Base-by-base conservation (phyloP, 2,888 invertebrate genomes). In the Acleris emargana region DNA sequence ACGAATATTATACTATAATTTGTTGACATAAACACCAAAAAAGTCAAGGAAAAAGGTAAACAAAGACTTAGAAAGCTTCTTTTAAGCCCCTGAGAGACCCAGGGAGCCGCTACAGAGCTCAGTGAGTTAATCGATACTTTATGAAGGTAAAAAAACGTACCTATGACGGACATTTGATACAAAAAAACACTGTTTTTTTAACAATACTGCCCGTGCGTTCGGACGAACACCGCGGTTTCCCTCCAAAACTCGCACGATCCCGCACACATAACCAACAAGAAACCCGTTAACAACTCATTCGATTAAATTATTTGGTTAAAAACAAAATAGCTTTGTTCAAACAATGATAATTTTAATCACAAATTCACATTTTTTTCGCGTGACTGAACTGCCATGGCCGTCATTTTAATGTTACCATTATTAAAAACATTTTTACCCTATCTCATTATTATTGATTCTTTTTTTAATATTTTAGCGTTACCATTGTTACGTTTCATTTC, bases 161-260 rank as follows among this genome's bases (percentile, higher is more conserved):
- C 83, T 82, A 80, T 68, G 72, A 72, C 76, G 69, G 73, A 72
- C 73, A 71, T 70, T 75, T 76, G 72, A 76, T 62, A 67, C 73
- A 84, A 84, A 86, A 84, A 84, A 84, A 77, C 77, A 74, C 75
- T 70, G 77, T 79, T 82, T 84, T 83, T 84, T 82, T 80, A 72
- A 67, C 73, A 73, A 69, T 69, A 72, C 72, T 69, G 70, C 53
- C 22, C 69, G 60, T 53, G 62, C 64, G 66, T 69, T 52, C 69
- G 51, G 59, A 69, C 63, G 69, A 71, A 69, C 67, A 64, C 62
- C 60, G 51, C 57, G 68, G 63, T 69, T 71, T 69, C 71, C 68
- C 63, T 63, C 72, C 71, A 69, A 72, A 69, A 69, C 54, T 64
- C 68, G 68, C 69, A 60, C 67, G 45, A 58, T 58, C 51, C 38